Evolutionary conservation across 2,888 invertebrate genomes (phyloP), one percentile per base, ranked within the genome.

Genomic region (Dryobota labecula): DNA sequence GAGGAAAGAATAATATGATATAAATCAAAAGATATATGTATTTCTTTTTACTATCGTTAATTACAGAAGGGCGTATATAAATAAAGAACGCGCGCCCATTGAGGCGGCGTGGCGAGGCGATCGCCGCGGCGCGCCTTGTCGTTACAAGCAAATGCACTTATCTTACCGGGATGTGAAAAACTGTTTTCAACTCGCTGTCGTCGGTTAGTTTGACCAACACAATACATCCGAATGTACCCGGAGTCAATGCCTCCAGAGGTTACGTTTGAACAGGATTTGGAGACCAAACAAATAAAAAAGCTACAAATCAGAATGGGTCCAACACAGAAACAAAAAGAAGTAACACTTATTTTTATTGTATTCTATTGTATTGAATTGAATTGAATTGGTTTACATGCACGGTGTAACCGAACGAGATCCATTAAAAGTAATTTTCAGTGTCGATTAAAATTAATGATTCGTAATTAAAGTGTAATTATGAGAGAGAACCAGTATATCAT

Each of bases 141-240:
- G 92, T 92, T 92, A 96, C 96, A 96, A 96, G 96, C 93, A 96
- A 96, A 96, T 95, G 96, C 96, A 96, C 96, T 96, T 96, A 96
- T 95, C 94, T 95, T 90, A 92, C 93, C 91, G 93, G 92, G 91
- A 93, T 92, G 94, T 94, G 94, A 95, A 94, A 94, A 95, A 95
- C 94, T 93, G 94, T 93, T 92, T 89, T 90, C 89, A 90, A 91
- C 91, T 88, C 92, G 91, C 91, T 92, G 92, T 91, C 93, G 92
- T 92, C 92, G 92, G 92, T 94, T 92, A 94, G 93, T 92, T 94
- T 94, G 92, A 89, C 93, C 94, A 93, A 92, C 92, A 92, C 91
- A 92, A 91, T 90, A 90, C 90, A 88, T 87, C 84, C 84, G 83
- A 88, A 88, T 89, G 86, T 84, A 87, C 86, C 85, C 84, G 87